Evolutionary conservation across 2,113 vertebrate genomes (phyloP).

Genomic region (Thalassarche chlororhynchos): DNA sequence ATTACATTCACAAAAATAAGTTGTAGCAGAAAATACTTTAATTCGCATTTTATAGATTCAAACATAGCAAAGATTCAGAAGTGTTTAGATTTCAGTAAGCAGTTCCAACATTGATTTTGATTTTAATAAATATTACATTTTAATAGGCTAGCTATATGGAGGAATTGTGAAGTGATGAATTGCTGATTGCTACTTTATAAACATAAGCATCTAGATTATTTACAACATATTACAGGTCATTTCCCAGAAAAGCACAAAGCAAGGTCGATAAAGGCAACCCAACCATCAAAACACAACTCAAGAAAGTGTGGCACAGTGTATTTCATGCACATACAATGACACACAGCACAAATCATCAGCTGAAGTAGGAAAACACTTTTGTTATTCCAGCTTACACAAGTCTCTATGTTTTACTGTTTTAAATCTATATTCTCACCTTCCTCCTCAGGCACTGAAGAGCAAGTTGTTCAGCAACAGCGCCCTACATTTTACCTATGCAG

Average conservation of each 20-base stretch:
- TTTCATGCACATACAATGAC: not conserved
- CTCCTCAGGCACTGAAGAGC: not conserved
- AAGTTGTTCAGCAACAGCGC: not conserved
- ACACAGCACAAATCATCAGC: not conserved
- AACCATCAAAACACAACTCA: not conserved
- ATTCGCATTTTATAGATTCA: conserved; percentile 54
- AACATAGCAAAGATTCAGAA: conserved; percentile 54
- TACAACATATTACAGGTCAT: conserved; percentile 46
- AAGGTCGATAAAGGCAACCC: conserved; percentile 29
- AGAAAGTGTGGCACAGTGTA: conserved; percentile 13
- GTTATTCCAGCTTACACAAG: not conserved
- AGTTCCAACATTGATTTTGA: not conserved
- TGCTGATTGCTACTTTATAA: conserved; percentile 11
- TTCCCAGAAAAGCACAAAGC: conserved; percentile 31
- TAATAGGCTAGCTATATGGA: not conserved
- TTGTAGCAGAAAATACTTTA: conserved; percentile 69
- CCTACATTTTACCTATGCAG: not conserved
- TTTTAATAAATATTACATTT: conserved; percentile 59
- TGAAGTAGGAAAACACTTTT: not conserved
- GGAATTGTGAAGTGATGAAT: not conserved
- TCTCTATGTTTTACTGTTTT: not conserved
- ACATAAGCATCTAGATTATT: conserved; percentile 44
- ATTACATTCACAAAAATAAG: not conserved
- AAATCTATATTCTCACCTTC: not conserved
- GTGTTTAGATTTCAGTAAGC: conserved; percentile 18